phyloP scores from a whole-genome alignment of 1,140 invertebrate species.

The Polypedilum vanderplanki region DNA sequence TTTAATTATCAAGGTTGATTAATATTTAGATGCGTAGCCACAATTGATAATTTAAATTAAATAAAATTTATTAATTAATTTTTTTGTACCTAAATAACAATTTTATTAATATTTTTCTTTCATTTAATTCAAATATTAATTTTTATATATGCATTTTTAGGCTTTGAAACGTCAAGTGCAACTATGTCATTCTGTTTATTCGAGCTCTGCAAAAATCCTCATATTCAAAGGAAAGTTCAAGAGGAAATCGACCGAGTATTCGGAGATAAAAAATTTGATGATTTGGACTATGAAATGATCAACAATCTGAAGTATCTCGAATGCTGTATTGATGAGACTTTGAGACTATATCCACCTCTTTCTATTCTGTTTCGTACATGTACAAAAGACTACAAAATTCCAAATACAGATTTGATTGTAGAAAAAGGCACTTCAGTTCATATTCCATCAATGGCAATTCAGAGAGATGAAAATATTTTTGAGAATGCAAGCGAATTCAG shows the following conservation, averaged over 20 bases:
- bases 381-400: conserved; percentile 49
- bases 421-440: conserved; percentile 52
- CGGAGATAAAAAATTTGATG: conserved; percentile 40
- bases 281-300: conserved; percentile 49
- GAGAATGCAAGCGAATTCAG: conserved; percentile 54
- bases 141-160: background rate
- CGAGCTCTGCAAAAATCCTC: conserved; percentile 32
- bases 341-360: conserved; percentile 54
- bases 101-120: too few relatives aligned
- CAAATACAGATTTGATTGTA: conserved; percentile 49
- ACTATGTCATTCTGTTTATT: background rate
- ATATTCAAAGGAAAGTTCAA: conserved; percentile 49
- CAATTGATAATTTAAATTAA: too few relatives aligned
- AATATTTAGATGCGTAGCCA: too few relatives aligned
- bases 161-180: background rate
- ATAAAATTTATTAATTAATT: too few relatives aligned
- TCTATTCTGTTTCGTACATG: conserved; percentile 49
- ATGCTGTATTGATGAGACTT: conserved; percentile 53
- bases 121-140: too few relatives aligned
- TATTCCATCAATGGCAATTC: conserved; percentile 55
- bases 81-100: too few relatives aligned
- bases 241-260: conserved; percentile 55
- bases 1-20: too few relatives aligned
- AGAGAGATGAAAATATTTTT: conserved; percentile 53
- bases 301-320: conserved; percentile 53